Conservation (phyloP, 2,113 vertebrate species). For the Takifugu bimaculatus region DNA sequence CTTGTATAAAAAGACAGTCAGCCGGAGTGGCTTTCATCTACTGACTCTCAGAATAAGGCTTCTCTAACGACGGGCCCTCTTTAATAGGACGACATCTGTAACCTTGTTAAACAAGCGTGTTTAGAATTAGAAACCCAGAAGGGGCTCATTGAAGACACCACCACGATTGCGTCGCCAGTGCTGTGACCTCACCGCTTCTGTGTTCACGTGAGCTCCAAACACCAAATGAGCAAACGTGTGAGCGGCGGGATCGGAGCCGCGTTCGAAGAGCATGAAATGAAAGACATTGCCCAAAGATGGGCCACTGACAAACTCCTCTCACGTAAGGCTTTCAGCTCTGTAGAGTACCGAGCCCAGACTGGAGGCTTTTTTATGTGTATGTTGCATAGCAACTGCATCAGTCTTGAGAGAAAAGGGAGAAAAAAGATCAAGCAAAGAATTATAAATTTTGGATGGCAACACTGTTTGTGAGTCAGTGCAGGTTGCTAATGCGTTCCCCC, state of each 20-base stretch:
- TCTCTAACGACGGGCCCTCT: background rate
- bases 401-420: conserved; percentile 9
- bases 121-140: no score
- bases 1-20: conserved; percentile 24
- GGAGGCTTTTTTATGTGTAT: conserved; percentile 11
- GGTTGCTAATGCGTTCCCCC: no score
- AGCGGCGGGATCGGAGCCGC: no score
- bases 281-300: conserved; percentile 11
- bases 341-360: conserved; percentile 5
- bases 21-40: background rate
- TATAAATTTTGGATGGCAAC: conserved; percentile 3
- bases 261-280: background rate
- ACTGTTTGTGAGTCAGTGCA: no score
- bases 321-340: conserved; percentile 9
- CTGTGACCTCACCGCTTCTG: background rate
- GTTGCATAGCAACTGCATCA: conserved; percentile 48
- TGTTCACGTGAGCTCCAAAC: background rate
- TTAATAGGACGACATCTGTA: no score
- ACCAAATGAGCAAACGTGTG: background rate
- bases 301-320: conserved; percentile 10
- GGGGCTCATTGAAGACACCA: no score
- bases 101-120: no score
- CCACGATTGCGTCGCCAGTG: no score
- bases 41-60: conserved; percentile 1
- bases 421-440: conserved; percentile 4